phyloP scores from a whole-genome alignment of 2,113 vertebrate genomes.

The Xiphophorus hellerii region DNA sequence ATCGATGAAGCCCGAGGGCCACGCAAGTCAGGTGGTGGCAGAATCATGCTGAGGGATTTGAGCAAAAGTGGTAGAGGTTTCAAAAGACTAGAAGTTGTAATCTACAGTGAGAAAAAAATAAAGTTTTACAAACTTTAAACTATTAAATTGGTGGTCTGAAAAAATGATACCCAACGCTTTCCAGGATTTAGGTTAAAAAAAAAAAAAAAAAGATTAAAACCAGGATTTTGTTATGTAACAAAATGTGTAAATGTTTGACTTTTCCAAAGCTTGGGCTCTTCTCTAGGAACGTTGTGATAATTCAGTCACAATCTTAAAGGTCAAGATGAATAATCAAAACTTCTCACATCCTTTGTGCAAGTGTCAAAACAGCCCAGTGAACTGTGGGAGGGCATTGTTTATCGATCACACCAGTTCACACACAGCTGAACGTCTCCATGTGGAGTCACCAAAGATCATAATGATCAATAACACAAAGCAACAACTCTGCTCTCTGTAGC shows the following conservation, averaged over 20 bases:
- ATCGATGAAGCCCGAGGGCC: too few species aligned
- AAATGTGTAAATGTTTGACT: neutral
- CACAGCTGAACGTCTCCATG: neutral
- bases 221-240: neutral
- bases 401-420: neutral
- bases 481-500: too few species aligned
- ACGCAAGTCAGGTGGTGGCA: neutral
- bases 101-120: neutral
- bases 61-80: neutral
- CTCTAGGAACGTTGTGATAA: neutral
- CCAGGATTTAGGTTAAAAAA: neutral
- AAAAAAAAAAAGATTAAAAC: neutral
- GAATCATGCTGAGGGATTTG: neutral
- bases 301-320: constrained; percentile 32
- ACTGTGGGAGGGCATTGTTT: constrained; percentile 31
- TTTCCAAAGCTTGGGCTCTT: too few species aligned
- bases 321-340: constrained; percentile 31
- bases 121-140: neutral
- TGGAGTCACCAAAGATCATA: neutral
- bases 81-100: neutral
- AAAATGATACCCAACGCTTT: neutral
- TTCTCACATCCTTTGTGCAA: constrained; percentile 49
- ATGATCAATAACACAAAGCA: too few species aligned
- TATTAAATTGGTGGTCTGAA: neutral
- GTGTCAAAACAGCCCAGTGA: constrained; percentile 13